These are phyloP conservation scores for Myotis davidii DNA, from an alignment of 2,113 vertebrate species.

Conservation along the genomic window DNA sequence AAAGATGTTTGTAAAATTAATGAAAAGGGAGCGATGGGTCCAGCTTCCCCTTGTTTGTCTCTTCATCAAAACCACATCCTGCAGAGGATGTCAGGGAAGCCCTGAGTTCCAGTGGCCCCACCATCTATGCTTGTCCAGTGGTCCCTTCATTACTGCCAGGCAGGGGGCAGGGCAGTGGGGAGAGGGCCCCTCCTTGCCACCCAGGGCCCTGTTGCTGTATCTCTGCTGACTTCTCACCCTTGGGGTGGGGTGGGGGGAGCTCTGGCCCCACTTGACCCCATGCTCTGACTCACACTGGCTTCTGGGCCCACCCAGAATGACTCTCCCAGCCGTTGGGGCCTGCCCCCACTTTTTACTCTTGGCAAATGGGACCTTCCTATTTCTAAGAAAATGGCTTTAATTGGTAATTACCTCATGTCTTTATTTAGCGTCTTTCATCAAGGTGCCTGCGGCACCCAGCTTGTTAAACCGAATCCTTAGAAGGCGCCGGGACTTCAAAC, in stretches of 20 bases:
- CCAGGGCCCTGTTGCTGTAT: background rate
- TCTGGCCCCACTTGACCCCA: background rate
- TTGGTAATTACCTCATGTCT: conserved; percentile 60
- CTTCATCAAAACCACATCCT: too few relatives aligned
- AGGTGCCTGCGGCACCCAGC: conserved; percentile 11
- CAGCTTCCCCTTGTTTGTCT: background rate
- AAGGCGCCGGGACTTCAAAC: conserved; percentile 64
- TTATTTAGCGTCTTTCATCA: conserved; percentile 50
- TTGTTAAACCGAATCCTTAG: conserved; percentile 46
- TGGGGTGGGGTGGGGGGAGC: background rate
- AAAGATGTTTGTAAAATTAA: background rate
- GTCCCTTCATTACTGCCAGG: background rate
- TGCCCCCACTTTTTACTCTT: conserved; percentile 33
- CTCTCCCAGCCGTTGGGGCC: background rate
- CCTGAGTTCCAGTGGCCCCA: background rate
- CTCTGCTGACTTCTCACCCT: background rate
- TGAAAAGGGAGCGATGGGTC: background rate
- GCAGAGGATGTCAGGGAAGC: background rate
- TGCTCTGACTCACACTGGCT: background rate
- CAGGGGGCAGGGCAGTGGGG: background rate
- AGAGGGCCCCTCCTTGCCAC: background rate
- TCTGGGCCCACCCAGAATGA: conserved; percentile 13
- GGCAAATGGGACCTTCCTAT: conserved; percentile 57
- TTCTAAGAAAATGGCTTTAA: conserved; percentile 71
- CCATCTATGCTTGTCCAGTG: background rate